These are phyloP conservation scores for Drosophila tristis DNA, from an alignment of 1,140 invertebrate genomes.

Conservation along the genomic window DNA sequence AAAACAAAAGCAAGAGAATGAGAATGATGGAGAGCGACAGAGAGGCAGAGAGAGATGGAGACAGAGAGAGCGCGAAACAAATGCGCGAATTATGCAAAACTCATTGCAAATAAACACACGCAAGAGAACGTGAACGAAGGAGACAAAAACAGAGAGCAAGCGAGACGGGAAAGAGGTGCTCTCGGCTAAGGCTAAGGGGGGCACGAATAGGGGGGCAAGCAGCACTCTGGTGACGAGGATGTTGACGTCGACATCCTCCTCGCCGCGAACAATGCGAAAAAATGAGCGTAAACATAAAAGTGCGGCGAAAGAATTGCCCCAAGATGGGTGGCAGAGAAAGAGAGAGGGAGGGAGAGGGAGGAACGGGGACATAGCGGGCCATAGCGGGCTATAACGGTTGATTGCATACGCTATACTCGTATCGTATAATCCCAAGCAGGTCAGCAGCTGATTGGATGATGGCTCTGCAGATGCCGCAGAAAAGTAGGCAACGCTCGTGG, in stretches of 20 bases:
- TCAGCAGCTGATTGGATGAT: conserved; percentile 79
- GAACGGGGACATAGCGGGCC: neutral
- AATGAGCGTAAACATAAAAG: conserved; percentile 79
- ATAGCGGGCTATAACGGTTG: conserved; percentile 57
- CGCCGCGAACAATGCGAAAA: conserved; percentile 65
- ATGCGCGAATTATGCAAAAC: conserved; percentile 82
- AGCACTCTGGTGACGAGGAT: conserved; percentile 70
- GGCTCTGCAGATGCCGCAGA: conserved; percentile 49
- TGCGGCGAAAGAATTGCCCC: conserved; percentile 62
- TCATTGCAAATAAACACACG: conserved; percentile 78
- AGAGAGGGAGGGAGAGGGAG: neutral
- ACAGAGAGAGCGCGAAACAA: conserved; percentile 65
- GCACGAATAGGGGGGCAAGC: neutral
- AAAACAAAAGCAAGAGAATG: conserved; percentile 35
- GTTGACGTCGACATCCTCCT: conserved; percentile 74
- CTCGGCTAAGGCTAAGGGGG: conserved; percentile 24
- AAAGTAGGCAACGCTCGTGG: conserved; percentile 49
- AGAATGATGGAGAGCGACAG: neutral
- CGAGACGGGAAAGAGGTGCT: neutral
- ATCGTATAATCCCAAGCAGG: conserved; percentile 48
- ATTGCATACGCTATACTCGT: conserved; percentile 67
- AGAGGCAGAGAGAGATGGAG: neutral
- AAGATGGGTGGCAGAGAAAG: conserved; percentile 19
- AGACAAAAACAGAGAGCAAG: conserved; percentile 1
- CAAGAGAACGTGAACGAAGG: conserved; percentile 19